Conservation (phyloP, 2,888 invertebrate species). For the Metalampra italica region DNA sequence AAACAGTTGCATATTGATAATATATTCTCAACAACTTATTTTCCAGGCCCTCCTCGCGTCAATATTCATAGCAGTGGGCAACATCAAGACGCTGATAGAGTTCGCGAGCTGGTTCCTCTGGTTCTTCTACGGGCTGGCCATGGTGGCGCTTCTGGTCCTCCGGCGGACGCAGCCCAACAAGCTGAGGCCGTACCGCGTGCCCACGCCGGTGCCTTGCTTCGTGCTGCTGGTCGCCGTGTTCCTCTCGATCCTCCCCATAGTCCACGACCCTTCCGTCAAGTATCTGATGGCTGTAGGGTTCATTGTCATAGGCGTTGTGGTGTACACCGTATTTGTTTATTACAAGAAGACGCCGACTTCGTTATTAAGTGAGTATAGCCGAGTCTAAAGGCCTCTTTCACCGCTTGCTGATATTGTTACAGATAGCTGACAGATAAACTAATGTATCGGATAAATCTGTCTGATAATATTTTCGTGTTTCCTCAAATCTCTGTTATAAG, state of each 20-base stretch:
- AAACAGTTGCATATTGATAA: too few species aligned
- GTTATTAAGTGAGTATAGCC: conserved; percentile 81
- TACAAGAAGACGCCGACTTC: conserved; percentile 80
- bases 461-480: too few species aligned
- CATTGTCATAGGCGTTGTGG: conserved; percentile 81
- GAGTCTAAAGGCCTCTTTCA: too few species aligned
- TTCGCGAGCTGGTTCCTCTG: conserved; percentile 93
- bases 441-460: too few species aligned
- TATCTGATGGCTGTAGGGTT: conserved; percentile 87
- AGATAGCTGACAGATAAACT: too few species aligned
- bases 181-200: conserved; percentile 86
- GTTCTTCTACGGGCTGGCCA: conserved; percentile 91
- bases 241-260: conserved; percentile 85
- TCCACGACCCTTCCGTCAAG: conserved; percentile 85
- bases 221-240: conserved; percentile 85
- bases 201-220: conserved; percentile 84
- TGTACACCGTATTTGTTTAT: conserved; percentile 88
- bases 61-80: conserved; percentile 84
- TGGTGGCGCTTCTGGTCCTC: conserved; percentile 87
- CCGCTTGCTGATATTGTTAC: too few species aligned
- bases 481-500: too few species aligned
- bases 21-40: background rate
- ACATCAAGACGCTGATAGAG: conserved; percentile 87
- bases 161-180: conserved; percentile 83
- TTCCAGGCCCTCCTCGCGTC: conserved; percentile 83